phyloP scores from a whole-genome alignment of 2,888 invertebrate genomes.

The Torymus texanus region DNA sequence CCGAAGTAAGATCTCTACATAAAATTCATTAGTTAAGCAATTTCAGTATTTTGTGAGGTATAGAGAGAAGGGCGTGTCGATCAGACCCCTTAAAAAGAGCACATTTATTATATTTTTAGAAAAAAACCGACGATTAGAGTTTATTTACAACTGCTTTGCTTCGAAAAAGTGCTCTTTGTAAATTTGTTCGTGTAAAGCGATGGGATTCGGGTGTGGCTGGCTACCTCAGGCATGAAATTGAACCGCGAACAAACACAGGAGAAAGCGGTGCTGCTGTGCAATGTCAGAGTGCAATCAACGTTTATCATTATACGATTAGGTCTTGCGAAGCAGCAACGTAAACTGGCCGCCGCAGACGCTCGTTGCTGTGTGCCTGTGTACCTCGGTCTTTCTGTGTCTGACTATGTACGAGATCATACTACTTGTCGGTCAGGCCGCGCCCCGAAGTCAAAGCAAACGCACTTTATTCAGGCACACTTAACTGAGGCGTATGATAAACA shows the following conservation, averaged over 20 bases:
- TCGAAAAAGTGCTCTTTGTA: too few species aligned
- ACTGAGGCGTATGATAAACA: background rate
- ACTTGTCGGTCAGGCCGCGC: conserved; percentile 7
- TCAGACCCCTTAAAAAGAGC: background rate
- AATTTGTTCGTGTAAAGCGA: too few species aligned
- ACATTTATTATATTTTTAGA: background rate
- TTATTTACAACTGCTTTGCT: background rate
- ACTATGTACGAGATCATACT: conserved; percentile 9
- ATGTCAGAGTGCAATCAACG: conserved; percentile 31
- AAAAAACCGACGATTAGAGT: background rate
- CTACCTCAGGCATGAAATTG: conserved; percentile 60
- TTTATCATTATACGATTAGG: conserved; percentile 48
- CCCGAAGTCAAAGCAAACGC: conserved; percentile 7
- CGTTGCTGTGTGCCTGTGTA: too few species aligned
- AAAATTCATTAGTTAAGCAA: too few species aligned
- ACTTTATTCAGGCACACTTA: conserved; percentile 13
- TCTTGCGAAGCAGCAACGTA: conserved; percentile 1
- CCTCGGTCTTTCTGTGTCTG: conserved; percentile 3
- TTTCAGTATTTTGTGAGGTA: too few species aligned
- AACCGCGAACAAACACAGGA: conserved; percentile 53
- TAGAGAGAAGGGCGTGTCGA: too few species aligned
- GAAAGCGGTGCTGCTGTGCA: conserved; percentile 45
- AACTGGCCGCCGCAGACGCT: background rate
- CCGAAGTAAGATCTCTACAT: too few species aligned
- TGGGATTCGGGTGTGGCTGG: too few species aligned